A percentile compares a stretch with the other conserved stretches of the same genome.
Evolutionary conservation across 2,113 vertebrate genomes (phyloP).

Genomic region (Barbus barbus): DNA sequence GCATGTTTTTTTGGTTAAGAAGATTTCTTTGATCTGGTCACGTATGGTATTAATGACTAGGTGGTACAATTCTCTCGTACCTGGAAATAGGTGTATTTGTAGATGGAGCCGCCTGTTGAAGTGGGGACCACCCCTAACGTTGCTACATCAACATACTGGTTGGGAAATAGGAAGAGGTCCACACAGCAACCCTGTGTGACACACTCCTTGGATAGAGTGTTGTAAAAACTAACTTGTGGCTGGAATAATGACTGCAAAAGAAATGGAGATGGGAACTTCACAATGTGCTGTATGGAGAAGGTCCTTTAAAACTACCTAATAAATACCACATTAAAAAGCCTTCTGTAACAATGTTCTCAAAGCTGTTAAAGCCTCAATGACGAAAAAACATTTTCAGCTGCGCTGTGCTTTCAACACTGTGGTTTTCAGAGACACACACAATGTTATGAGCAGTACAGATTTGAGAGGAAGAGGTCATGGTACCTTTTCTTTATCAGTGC

Average conservation of each 20-base stretch:
- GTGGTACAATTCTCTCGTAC: conserved; percentile 66
- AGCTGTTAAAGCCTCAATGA: background rate
- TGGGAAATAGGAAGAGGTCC: conserved; percentile 81
- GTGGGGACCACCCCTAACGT: conserved; percentile 89
- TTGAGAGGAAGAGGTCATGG: too few species aligned
- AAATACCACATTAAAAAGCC: background rate
- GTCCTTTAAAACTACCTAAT: background rate
- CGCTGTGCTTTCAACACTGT: too few species aligned
- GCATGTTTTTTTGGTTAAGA: background rate
- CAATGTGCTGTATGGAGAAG: background rate
- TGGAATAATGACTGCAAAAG: conserved; percentile 88
- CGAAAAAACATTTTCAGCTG: background rate
- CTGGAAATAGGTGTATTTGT: conserved; percentile 97
- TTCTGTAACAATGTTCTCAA: background rate
- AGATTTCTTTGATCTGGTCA: background rate
- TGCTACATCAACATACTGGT: conserved; percentile 93
- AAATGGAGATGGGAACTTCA: background rate
- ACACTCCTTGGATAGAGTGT: conserved; percentile 91
- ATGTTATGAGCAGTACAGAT: background rate
- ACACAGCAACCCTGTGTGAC: conserved; percentile 88
- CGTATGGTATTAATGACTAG: background rate
- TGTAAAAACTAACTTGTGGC: conserved; percentile 90
- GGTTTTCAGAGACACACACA: background rate
- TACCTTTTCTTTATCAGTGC: conserved; percentile 98
- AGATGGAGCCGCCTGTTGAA: conserved; percentile 94